Evolutionary conservation across 2,113 vertebrate species (phyloP).

Genomic region (Lampris megalopsis): DNA sequence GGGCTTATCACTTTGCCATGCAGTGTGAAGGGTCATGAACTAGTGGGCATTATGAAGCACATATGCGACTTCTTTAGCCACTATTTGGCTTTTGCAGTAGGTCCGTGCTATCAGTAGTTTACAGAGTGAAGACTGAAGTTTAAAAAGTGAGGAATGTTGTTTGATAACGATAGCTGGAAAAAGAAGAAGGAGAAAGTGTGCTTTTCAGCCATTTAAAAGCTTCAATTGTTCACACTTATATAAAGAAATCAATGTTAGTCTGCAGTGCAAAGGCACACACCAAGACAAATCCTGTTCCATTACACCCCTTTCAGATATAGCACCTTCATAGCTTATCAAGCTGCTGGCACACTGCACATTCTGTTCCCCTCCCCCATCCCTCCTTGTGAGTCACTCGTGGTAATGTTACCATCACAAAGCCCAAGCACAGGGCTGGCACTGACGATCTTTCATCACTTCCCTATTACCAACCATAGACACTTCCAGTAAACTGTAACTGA

Average conservation of each 20-base stretch:
- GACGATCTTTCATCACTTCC: slow-evolving; percentile 16
- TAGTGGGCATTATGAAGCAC: neutral
- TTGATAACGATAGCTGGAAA: neutral
- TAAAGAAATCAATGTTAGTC: neutral
- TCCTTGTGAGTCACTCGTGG: slow-evolving; percentile 34
- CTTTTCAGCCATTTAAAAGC: neutral
- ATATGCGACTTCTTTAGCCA: slow-evolving; percentile 9
- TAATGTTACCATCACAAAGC: slow-evolving; percentile 23
- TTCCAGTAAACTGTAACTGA: too few species aligned
- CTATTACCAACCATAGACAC: neutral
- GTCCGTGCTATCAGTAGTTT: slow-evolving; percentile 11
- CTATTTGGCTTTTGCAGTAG: slow-evolving; percentile 6
- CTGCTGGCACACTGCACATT: slow-evolving; percentile 27
- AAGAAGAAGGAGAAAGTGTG: neutral
- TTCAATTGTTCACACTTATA: neutral
- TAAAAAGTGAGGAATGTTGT: neutral
- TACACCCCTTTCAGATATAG: neutral
- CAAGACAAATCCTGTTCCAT: neutral
- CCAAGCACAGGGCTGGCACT: slow-evolving; percentile 5
- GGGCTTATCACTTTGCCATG: slow-evolving; percentile 5
- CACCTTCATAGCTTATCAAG: neutral
- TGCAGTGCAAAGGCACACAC: neutral
- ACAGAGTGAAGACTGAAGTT: neutral
- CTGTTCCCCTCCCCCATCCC: slow-evolving; percentile 23
- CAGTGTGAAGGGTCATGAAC: neutral